Conservation (phyloP, 2,797 vertebrate species). For the Sternarchorhynchus goeldii region DNA sequence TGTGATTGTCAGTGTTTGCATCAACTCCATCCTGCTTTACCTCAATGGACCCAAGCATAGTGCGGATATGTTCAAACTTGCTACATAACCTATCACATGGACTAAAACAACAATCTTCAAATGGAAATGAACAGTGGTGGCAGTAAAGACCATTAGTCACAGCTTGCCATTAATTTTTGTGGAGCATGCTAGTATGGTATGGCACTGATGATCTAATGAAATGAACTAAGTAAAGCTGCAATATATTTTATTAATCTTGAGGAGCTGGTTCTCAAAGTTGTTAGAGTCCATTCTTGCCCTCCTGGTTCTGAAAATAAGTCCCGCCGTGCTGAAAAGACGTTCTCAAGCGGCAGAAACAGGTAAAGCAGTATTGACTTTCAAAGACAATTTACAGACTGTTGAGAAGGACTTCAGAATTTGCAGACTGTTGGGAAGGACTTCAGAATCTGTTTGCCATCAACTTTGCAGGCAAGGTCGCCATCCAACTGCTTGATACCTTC, state of each 20-base stretch:
- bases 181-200: not conserved
- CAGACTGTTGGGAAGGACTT: slow-evolving; percentile 31
- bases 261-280: not conserved
- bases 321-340: slow-evolving; percentile 24
- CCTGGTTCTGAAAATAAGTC: slow-evolving; percentile 19
- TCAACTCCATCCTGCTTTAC: no score
- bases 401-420: slow-evolving; percentile 32
- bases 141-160: not conserved
- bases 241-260: slow-evolving; percentile 27
- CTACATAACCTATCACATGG: no score
- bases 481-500: slow-evolving; percentile 34
- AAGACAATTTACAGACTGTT: slow-evolving; percentile 31
- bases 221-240: not conserved
- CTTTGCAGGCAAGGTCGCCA: slow-evolving; percentile 24
- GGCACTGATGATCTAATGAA: slow-evolving; percentile 1
- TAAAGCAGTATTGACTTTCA: slow-evolving; percentile 34
- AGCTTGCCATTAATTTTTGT: not conserved
- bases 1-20: no score
- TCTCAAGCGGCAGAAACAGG: slow-evolving; percentile 18
- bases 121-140: not conserved
- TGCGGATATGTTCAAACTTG: no score
- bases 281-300: slow-evolving; percentile 8
- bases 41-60: no score
- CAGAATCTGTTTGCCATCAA: slow-evolving; percentile 31
- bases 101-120: no score